Conservation (phyloP, 2,797 vertebrate species). For the Myoxocephalus aenaeus region DNA sequence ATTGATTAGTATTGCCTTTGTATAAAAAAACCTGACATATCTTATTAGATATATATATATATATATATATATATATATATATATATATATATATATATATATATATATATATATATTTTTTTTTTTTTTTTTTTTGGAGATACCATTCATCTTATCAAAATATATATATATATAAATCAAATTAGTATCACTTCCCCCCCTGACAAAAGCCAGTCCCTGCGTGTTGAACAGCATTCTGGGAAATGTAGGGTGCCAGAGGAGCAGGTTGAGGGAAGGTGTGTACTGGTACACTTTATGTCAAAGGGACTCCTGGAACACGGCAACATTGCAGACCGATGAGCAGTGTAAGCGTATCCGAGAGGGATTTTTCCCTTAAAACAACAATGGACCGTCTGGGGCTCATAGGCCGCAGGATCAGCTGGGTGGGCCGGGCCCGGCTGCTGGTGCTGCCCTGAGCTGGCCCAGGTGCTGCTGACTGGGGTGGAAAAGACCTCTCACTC, state of each 20-base stretch:
- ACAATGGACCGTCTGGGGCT: slow-evolving; percentile 62
- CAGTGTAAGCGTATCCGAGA: slow-evolving; percentile 32
- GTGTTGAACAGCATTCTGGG: slow-evolving; percentile 23
- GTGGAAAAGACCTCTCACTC: slow-evolving; percentile 75
- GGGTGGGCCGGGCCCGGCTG: slow-evolving; percentile 68
- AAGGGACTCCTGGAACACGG: slow-evolving; percentile 25
- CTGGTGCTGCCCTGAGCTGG: slow-evolving; percentile 56
- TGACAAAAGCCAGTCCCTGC: background rate
- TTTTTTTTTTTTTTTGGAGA: background rate
- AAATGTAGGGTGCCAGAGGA: slow-evolving; percentile 19
- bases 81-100: no score
- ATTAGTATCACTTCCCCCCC: background rate
- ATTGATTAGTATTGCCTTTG: background rate
- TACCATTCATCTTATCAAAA: background rate
- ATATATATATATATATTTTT: no score
- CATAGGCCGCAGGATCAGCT: slow-evolving; percentile 45
- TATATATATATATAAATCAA: no score
- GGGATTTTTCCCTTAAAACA: slow-evolving; percentile 48
- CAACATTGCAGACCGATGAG: slow-evolving; percentile 57
- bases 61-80: no score
- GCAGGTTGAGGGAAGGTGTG: background rate
- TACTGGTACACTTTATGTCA: slow-evolving; percentile 1
- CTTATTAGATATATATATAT: no score
- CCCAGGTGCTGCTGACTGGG: slow-evolving; percentile 75
- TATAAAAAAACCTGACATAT: background rate